Evolutionary conservation across 2,113 vertebrate species (phyloP).

Genomic region (Sigmodon hispidus): DNA sequence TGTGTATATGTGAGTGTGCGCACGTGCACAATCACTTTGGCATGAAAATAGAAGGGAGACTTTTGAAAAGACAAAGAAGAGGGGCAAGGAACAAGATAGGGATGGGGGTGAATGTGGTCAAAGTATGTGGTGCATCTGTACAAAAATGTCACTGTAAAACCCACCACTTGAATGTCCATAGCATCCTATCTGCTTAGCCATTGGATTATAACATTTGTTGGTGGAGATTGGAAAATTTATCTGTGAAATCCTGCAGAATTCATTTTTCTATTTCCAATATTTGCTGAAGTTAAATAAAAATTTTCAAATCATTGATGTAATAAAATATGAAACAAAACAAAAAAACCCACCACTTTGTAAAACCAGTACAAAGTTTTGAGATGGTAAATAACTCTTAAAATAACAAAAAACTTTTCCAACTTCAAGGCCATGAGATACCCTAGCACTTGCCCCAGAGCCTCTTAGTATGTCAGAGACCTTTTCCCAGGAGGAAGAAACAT

Average conservation of each 20-base stretch:
- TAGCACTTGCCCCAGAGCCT: background rate
- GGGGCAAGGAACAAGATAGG: background rate
- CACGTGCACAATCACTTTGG: no score
- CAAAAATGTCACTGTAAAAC: background rate
- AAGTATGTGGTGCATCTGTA: background rate
- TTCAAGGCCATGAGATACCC: background rate
- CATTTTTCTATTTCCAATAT: constrained; percentile 90
- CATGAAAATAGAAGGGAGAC: background rate
- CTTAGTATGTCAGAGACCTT: background rate
- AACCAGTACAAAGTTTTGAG: background rate
- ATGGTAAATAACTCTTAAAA: background rate
- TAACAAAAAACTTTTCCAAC: no score
- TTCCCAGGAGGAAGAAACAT: background rate
- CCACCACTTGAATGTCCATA: constrained; percentile 86
- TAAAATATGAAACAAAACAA: constrained; percentile 76
- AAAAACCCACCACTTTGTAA: background rate
- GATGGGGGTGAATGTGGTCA: background rate
- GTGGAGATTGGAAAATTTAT: constrained; percentile 84
- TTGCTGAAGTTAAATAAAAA: constrained; percentile 89
- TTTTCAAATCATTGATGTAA: constrained; percentile 89
- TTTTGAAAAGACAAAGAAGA: background rate
- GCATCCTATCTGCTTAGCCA: constrained; percentile 88
- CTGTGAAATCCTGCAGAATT: constrained; percentile 88
- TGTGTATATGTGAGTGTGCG: no score
- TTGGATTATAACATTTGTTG: constrained; percentile 85